Base-by-base conservation (phyloP, 2,113 vertebrate species). In the Saimiri boliviensis region DNA sequence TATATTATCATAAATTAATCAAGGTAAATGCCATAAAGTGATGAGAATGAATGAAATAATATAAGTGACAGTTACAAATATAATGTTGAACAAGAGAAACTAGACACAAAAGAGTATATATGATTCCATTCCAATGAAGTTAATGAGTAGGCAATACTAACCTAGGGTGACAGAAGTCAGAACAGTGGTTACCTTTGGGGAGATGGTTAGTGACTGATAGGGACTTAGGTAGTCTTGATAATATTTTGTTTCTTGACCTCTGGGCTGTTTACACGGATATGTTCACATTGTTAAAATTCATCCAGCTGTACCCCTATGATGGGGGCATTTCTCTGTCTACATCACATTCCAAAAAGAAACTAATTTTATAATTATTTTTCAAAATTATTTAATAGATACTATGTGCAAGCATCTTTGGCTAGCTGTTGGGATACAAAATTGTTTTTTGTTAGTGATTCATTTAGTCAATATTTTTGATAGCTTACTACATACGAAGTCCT, bases 401-500 rank as follows among this genome's bases (percentile, higher is more conserved):
- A 23, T 76, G 4, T 20, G 0, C 2, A 90, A 58, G 35, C 8
- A 4, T 80, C 25, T 87, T 76, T 86, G 74, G 25, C 11, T 91
- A 68, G n/a, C 27, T 74, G 2, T 52, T 73, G 27, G 80, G 8
- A 92, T 86, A 47, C 25, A 91, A 77, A 63, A 32, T 82, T 71
- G 88, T 74, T 89, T 83, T 47, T 81, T 85, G 2, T 89, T 76
- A 94, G 30, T 94, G 5, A 95, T 77, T 81, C 14, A 86, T 63
- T 81, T 76, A 13, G 19, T 54, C 54, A 84, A 25, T 63, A 77
- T 71, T 83, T 88, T 70, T 68, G 37, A 37, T 9, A 16, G 4
- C 2, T 70, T 81, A 37, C 12, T 49, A 17, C 54, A n/a, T 47
- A 77, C 12, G 25, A 70, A 13, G 12, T 8, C 13, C 42, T 96